Conservation (phyloP, 2,113 vertebrate genomes). For the Phylloscopus whistleri region DNA sequence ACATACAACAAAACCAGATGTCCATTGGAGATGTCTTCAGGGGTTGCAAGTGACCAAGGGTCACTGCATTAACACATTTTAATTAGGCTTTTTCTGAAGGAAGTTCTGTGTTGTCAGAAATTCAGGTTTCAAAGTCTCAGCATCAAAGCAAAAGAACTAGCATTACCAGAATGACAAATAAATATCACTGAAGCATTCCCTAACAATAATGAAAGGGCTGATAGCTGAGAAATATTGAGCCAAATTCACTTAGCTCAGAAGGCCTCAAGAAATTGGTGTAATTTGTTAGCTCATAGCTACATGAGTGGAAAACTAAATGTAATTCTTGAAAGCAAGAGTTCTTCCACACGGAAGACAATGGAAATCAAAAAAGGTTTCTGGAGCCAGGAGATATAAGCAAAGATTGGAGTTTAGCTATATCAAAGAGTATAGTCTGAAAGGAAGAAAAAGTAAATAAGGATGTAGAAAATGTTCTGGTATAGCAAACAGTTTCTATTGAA, state of each 20-base stretch:
- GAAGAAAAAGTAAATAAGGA: constrained; percentile 54
- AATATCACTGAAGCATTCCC: constrained; percentile 47
- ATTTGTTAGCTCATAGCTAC: constrained; percentile 57
- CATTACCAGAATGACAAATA: constrained; percentile 43
- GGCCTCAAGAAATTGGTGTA: constrained; percentile 45
- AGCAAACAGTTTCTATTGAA: constrained; percentile 32
- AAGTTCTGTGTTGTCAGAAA: not conserved
- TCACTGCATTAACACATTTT: not conserved
- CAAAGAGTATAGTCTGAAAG: constrained; percentile 14
- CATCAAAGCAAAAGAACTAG: constrained; percentile 6
- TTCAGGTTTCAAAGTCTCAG: constrained; percentile 28
- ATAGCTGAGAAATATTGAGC: constrained; percentile 43
- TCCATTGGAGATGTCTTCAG: not conserved
- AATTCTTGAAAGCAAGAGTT: constrained; percentile 28
- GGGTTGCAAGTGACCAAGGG: not conserved
- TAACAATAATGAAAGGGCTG: constrained; percentile 52
- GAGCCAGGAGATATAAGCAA: constrained; percentile 49
- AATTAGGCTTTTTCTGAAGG: constrained; percentile 12
- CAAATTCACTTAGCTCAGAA: constrained; percentile 62
- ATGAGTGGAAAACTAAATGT: constrained; percentile 61
- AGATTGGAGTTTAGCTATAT: constrained; percentile 13
- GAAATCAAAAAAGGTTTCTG: constrained; percentile 60
- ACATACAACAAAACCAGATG: not conserved
- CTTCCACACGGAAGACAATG: constrained; percentile 21
- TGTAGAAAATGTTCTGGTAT: constrained; percentile 49